Evolutionary conservation across 2,797 vertebrate genomes (phyloP).

Genomic region (Spinibarbus caldwelli): DNA sequence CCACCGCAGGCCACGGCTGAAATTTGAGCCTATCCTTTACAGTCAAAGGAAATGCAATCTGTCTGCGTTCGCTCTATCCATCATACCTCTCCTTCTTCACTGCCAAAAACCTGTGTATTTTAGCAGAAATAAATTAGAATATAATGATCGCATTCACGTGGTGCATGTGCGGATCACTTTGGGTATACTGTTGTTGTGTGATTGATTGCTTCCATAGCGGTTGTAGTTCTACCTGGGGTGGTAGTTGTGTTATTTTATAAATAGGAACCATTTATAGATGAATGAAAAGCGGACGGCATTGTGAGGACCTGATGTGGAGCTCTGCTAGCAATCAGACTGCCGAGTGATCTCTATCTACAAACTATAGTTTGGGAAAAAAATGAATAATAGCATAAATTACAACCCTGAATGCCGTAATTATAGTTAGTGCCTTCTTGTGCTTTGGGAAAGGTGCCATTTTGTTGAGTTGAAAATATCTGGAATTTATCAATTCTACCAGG

Average conservation of each 20-base stretch:
- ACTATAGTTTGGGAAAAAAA: slow-evolving; percentile 9
- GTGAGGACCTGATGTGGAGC: background rate
- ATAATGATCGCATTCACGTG: background rate
- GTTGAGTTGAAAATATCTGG: background rate
- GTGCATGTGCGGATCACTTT: slow-evolving; percentile 12
- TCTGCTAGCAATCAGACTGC: background rate
- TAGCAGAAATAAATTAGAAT: slow-evolving; percentile 29
- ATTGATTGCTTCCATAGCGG: slow-evolving; percentile 26
- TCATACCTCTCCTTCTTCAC: background rate
- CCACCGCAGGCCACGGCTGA: slow-evolving; percentile 6
- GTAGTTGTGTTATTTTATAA: slow-evolving; percentile 39
- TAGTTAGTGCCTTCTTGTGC: background rate
- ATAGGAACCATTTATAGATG: slow-evolving; percentile 1
- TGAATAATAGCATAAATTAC: slow-evolving; percentile 28
- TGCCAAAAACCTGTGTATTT: slow-evolving; percentile 32
- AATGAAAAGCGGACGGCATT: background rate
- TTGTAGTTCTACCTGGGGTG: slow-evolving; percentile 32
- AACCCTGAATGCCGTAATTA: background rate
- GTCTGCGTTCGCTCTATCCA: slow-evolving; percentile 15
- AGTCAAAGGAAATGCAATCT: slow-evolving; percentile 34
- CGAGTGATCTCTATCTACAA: background rate
- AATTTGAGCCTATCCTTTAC: slow-evolving; percentile 32
- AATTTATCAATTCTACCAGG: background rate
- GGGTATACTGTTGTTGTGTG: slow-evolving; percentile 8
- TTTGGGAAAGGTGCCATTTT: background rate